phyloP scores from a whole-genome alignment of 2,113 vertebrate genomes.

The Lepus europaeus region DNA sequence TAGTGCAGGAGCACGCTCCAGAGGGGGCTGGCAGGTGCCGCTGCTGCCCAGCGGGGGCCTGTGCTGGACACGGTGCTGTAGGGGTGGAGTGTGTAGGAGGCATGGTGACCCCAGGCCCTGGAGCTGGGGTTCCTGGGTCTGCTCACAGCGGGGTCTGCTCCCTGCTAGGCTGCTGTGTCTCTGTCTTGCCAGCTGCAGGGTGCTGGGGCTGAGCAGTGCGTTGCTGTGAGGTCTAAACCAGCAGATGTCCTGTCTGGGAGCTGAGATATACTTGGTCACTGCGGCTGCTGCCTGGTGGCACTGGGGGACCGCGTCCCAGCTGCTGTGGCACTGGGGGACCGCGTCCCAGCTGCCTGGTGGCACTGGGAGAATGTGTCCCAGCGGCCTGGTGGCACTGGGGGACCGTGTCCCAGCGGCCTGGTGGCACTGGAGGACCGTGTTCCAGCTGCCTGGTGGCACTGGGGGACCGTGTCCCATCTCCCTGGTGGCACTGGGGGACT shows the following conservation, averaged over 20 bases:
- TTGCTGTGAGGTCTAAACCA: not conserved
- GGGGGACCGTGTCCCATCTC: too few relatives aligned
- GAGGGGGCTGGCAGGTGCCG: not conserved
- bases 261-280: too few relatives aligned
- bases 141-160: not conserved
- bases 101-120: accelerated
- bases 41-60: not conserved
- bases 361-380: too few relatives aligned
- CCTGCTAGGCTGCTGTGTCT: not conserved
- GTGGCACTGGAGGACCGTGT: too few relatives aligned
- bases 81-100: not conserved
- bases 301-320: not conserved
- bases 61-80: not conserved
- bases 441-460: too few relatives aligned
- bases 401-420: too few relatives aligned
- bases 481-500: too few relatives aligned
- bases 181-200: not conserved
- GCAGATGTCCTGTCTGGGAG: not conserved
- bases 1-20: not conserved
- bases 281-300: not conserved
- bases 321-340: not conserved
- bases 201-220: not conserved
- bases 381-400: too few relatives aligned
- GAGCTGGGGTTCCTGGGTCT: not conserved
- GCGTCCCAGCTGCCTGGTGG: too few relatives aligned